phyloP scores from a whole-genome alignment of 2,888 invertebrate genomes.

The Pollenia amentaria region DNA sequence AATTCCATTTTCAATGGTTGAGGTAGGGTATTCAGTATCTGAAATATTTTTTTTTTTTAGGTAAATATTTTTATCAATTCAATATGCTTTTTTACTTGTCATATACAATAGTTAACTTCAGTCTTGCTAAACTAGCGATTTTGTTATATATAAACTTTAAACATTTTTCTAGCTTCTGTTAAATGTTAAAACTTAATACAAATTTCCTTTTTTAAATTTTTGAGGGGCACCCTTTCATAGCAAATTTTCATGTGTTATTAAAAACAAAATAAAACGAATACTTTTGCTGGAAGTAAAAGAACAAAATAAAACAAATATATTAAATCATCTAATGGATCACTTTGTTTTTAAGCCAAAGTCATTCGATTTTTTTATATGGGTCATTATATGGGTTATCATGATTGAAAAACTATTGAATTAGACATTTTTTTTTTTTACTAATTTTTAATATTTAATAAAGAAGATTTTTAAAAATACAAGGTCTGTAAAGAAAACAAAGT shows the following conservation, averaged over 20 bases:
- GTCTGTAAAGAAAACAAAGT: neutral
- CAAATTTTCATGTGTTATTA: neutral
- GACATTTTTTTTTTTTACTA: too few relatives aligned
- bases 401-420: neutral
- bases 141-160: too few relatives aligned
- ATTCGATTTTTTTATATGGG: neutral
- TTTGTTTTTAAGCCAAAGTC: conserved; percentile 31
- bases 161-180: too few relatives aligned
- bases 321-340: conserved; percentile 49
- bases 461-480: neutral
- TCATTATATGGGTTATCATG: conserved; percentile 1
- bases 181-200: too few relatives aligned
- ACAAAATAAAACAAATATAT: conserved; percentile 36
- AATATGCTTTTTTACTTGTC: too few relatives aligned
- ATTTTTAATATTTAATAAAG: neutral
- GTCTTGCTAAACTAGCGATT: too few relatives aligned
- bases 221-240: neutral
- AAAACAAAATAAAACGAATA: neutral
- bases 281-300: conserved; percentile 9
- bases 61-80: too few relatives aligned
- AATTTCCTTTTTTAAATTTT: neutral
- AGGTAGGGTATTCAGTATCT: conserved; percentile 2
- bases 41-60: neutral
- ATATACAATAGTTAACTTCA: too few relatives aligned
- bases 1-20: neutral